Base-by-base conservation (phyloP, 2,888 invertebrate genomes). In the Apantesis nais region DNA sequence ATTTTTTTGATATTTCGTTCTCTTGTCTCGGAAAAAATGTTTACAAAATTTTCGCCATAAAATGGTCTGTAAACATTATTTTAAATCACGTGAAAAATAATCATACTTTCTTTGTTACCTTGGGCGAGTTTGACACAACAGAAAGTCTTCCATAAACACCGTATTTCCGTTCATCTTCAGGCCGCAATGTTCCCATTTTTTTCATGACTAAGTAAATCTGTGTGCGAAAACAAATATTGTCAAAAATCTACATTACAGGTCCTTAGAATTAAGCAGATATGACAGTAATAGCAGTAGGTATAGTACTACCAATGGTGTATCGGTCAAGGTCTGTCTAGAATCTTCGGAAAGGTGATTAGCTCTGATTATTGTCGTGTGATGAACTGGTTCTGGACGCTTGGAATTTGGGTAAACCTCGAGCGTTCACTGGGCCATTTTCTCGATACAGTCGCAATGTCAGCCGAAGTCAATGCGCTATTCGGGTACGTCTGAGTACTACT, bases 181-280 rank as follows among this genome's bases (percentile, higher is more conserved):
- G 95, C 78, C 96, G 91, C 68, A 97, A 86, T 1, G 96, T 96
- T 70, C 96, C 96, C 91, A 97, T 96, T 87, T 96, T 96, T 87
- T 96, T 96, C 96, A 97, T 96, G 0, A 96, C 96, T 82, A 96
- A 92, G 85, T 97, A 97, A 73, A 96, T 95, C 92, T 96, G 88
- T 58, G 71, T 78, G 78, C 68, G 58, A n/a, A 67, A 25, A 29
- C 48, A 62, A 60, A 7, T n/a, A 22, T 12, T 62, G 2, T 37
- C 19, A 55, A 62, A 31, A 25, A 65, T 2, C 14, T 9, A 14
- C 9, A 12, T 25, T 14, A 25, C 12, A 29, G 14, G 11, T n/a
- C 9, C 9, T n/a, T n/a, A n/a, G 52, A n/a, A 55, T 11, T 11
- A 55, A n/a, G 2, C 52, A 52, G 7, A 52, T n/a, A n/a, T n/a